phyloP scores from a whole-genome alignment of 2,797 vertebrate genomes.

The Clarias platycephalus region DNA sequence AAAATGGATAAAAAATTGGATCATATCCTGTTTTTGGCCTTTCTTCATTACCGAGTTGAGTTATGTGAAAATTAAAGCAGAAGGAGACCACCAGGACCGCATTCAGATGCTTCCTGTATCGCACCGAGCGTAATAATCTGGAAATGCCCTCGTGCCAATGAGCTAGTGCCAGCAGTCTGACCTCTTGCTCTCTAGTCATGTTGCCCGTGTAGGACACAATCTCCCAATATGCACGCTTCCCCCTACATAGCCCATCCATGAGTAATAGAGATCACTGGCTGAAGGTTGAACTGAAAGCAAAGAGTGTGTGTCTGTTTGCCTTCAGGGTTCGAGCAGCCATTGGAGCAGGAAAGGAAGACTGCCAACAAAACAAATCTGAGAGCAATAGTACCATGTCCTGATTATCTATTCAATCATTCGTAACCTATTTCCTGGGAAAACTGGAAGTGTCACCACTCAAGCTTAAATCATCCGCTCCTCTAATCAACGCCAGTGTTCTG shows the following conservation, averaged over 20 bases:
- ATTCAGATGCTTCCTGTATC: slow-evolving; percentile 48
- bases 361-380: slow-evolving; percentile 59
- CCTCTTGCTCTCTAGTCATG: slow-evolving; percentile 41
- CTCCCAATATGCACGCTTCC: slow-evolving; percentile 32
- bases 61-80: slow-evolving; percentile 45
- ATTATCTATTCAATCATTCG: slow-evolving; percentile 60
- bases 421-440: slow-evolving; percentile 60
- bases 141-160: slow-evolving; percentile 43
- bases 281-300: slow-evolving; percentile 33
- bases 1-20: slow-evolving; percentile 37
- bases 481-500: slow-evolving; percentile 55
- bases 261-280: slow-evolving; percentile 47
- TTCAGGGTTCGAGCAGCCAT: slow-evolving; percentile 50
- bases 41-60: slow-evolving; percentile 34
- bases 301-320: slow-evolving; percentile 39
- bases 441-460: slow-evolving; percentile 57
- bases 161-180: slow-evolving; percentile 44
- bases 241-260: slow-evolving; percentile 48
- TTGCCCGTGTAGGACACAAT: slow-evolving; percentile 45
- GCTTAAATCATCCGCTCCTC: slow-evolving; percentile 59
- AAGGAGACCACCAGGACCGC: slow-evolving; percentile 52
- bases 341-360: slow-evolving; percentile 55
- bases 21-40: slow-evolving; percentile 36
- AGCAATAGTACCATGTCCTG: slow-evolving; percentile 58
- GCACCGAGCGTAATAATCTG: slow-evolving; percentile 43